Conservation (phyloP, 2,797 vertebrate genomes). For the Microctenopoma stevenorrisi region DNA sequence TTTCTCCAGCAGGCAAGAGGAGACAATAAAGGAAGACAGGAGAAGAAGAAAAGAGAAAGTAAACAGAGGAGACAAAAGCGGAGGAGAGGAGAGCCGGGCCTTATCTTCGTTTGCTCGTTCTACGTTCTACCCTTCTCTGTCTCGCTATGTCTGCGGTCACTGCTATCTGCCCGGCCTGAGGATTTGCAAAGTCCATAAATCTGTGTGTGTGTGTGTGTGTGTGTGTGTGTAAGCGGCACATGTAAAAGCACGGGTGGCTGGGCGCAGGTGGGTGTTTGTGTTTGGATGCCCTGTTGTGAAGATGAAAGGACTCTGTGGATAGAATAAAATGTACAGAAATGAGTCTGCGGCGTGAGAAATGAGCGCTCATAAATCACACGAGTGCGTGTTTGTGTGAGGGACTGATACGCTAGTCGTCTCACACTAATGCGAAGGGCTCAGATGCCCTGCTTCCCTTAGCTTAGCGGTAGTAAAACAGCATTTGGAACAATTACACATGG, state of each 20-base stretch:
- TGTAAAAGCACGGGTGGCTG: neutral
- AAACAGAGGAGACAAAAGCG: conserved; percentile 9
- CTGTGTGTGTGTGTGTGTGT: conserved; percentile 31
- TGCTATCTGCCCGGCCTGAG: conserved; percentile 58
- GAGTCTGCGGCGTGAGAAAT: conserved; percentile 32
- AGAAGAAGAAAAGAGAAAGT: conserved; percentile 10
- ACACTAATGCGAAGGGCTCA: conserved; percentile 12
- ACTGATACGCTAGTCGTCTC: neutral
- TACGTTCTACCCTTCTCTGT: conserved; percentile 70
- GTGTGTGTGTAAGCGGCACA: neutral
- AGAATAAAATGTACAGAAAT: conserved; percentile 50
- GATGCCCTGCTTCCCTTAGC: neutral
- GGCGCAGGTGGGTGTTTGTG: conserved; percentile 51
- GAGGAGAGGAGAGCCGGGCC: conserved; percentile 32
- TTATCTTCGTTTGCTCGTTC: conserved; percentile 72
- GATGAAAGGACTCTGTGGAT: conserved; percentile 57
- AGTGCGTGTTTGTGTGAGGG: neutral
- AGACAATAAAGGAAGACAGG: too few species aligned
- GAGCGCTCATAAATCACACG: conserved; percentile 32
- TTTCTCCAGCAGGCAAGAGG: conserved; percentile 10
- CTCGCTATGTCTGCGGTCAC: conserved; percentile 61
- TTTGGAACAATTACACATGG: conserved; percentile 37
- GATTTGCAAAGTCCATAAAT: conserved; percentile 70
- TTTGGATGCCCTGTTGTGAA: conserved; percentile 47
- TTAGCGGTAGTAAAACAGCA: conserved; percentile 29